Percentiles rank a stretch among this genome's conserved stretches.
phyloP scores from a whole-genome alignment of 2,113 vertebrate genomes.

The Progne subis region DNA sequence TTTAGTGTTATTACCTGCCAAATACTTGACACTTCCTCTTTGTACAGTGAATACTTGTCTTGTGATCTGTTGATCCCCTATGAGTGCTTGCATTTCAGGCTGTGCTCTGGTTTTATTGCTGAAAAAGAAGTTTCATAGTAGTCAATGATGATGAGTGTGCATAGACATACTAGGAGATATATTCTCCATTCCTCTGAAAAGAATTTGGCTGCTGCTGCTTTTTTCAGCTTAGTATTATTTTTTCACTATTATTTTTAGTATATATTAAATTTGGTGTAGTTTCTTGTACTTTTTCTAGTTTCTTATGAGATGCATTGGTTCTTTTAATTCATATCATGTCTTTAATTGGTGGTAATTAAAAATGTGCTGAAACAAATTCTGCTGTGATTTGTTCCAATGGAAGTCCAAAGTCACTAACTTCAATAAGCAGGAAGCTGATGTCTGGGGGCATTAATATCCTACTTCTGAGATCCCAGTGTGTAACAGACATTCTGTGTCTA shows the following conservation, averaged over 20 bases:
- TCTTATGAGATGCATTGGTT: neutral
- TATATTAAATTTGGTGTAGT: neutral
- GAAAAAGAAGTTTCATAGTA: neutral
- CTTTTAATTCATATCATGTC: neutral
- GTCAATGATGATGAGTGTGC: neutral
- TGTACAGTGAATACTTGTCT: neutral
- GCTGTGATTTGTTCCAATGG: neutral
- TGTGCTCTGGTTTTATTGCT: neutral
- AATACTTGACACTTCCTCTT: neutral
- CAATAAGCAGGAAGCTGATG: neutral
- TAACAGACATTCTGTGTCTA: neutral
- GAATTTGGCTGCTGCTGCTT: neutral
- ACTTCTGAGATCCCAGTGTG: neutral
- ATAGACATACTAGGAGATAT: neutral
- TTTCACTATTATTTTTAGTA: neutral
- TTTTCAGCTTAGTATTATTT: neutral
- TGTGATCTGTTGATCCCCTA: neutral
- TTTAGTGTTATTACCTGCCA: neutral
- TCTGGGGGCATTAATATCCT: neutral
- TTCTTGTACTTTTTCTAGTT: neutral
- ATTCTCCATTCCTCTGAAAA: neutral
- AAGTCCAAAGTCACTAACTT: neutral
- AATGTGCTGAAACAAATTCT: neutral
- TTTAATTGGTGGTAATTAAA: neutral
- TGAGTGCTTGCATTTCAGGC: neutral